Base-by-base conservation (phyloP, 2,888 invertebrate genomes). In the Tricholauxania praeusta region DNA sequence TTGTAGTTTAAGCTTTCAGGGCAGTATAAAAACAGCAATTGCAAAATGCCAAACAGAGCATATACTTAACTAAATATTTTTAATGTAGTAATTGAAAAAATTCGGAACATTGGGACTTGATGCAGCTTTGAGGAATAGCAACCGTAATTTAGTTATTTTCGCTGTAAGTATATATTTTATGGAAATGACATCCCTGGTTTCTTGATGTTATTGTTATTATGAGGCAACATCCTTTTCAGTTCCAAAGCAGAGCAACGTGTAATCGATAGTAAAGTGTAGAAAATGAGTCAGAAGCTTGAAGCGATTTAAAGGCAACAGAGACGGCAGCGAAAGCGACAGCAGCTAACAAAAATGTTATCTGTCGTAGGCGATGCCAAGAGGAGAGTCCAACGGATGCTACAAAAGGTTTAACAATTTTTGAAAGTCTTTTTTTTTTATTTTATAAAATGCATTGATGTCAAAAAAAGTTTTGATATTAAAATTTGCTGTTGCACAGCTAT, bases 241-340 rank as follows among this genome's bases (percentile, higher is more conserved):
- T 47, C 17, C n/a, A n/a, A 53, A 17, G 65, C 15, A 28, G 39
- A 17, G 57, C 19, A 17, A 57, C 68, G 57, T 68, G 55, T 48
- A 68, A 68, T 57, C 68, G 59, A 68, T 68, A 22, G 57, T 48
- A 57, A 68, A 68, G 47, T 14, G 57, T 47, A 19, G 19, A 19
- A 57, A 68, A 57, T 48, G 68, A 68, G 57, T 68, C 39, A 17
- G 39, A 57, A 68, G 68, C 48, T 48, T 60, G 32, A 17, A 60
- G 39, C n/a, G 28, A 28, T 28, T 28, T 28, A 28, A 4, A 4
- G 4, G 28, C 28, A 28, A 60, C 32, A 28, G 32, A 32, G 32
- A 32, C 55, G 55, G 55, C 55, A 57, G 57, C 28, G 19, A 15
- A 17, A 57, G 57, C 57, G 39, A 39, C 39, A 39, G 39, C 39